Evolutionary conservation across 30 jellyfish, hydroid and myxozoan genomes (phyloP).

Genomic region (Aurelia sp.): DNA sequence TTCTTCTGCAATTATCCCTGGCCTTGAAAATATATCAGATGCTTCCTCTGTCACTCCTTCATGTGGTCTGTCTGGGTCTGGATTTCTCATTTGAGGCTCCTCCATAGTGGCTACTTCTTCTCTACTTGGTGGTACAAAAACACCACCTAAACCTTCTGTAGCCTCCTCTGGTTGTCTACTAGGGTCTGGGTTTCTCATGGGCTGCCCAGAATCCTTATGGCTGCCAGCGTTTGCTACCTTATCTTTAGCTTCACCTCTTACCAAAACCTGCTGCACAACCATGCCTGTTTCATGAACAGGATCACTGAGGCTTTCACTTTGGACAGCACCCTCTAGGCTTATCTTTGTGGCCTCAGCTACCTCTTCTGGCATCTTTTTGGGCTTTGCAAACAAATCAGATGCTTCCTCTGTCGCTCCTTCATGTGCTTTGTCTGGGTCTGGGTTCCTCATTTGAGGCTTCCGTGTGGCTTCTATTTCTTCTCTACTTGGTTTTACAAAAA

Average conservation of each 20-base stretch:
- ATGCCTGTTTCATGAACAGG: too few relatives aligned
- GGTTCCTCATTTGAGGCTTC: constrained; percentile 2
- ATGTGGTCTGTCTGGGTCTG: not conserved
- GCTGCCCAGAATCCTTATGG: too few relatives aligned
- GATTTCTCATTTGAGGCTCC: constrained; percentile 1
- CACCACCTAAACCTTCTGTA: not conserved
- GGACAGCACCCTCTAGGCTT: too few relatives aligned
- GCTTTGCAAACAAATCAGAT: not conserved
- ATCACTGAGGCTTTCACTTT: too few relatives aligned
- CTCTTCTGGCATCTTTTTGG: not conserved
- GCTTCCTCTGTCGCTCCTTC: constrained; percentile 9
- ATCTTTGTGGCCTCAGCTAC: too few relatives aligned
- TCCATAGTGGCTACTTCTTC: not conserved
- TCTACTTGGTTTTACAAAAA: too few relatives aligned
- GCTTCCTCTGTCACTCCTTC: constrained; percentile 6
- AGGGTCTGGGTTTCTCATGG: constrained; percentile 6
- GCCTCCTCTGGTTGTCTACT: constrained; percentile 3
- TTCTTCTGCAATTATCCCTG: not conserved
- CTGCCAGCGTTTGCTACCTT: too few relatives aligned
- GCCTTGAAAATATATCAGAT: not conserved
- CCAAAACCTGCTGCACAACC: too few relatives aligned
- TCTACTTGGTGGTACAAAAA: too few relatives aligned
- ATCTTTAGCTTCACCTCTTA: too few relatives aligned
- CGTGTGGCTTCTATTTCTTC: not conserved
- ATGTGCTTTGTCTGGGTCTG: constrained; percentile 1